Conservation (phyloP, 2,888 invertebrate genomes). For the Aphidoletes aphidimyza region DNA sequence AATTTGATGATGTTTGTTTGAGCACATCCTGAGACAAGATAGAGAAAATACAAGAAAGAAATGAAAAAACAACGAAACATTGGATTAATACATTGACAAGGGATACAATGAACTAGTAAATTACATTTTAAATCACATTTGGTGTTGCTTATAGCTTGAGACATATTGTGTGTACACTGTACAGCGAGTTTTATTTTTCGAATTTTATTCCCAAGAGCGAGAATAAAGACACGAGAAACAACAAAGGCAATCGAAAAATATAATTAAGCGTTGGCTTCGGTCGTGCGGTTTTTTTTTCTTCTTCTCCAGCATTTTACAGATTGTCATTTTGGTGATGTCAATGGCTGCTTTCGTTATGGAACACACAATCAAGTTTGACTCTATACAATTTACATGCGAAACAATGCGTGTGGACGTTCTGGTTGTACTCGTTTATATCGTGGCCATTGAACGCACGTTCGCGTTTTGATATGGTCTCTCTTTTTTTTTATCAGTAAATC, state of each 20-base stretch:
- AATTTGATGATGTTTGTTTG: constrained; percentile 70
- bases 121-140: neutral
- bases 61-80: neutral
- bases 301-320: neutral
- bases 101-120: too few relatives aligned
- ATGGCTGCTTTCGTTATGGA: constrained; percentile 24
- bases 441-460: neutral
- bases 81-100: too few relatives aligned
- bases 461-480: neutral
- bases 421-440: too few relatives aligned
- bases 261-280: constrained; percentile 22
- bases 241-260: constrained; percentile 15
- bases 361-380: neutral
- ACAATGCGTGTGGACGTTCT: neutral
- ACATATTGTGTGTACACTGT: too few relatives aligned
- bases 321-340: constrained; percentile 18
- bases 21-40: constrained; percentile 70
- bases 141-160: too few relatives aligned
- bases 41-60: constrained; percentile 57
- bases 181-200: too few relatives aligned
- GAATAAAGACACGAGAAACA: neutral
- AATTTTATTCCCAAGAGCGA: neutral
- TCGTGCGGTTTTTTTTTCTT: neutral
- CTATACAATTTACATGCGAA: neutral
- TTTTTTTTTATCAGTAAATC: constrained; percentile 8